Conservation (phyloP, 2,797 vertebrate species). For the Galago senegalensis region DNA sequence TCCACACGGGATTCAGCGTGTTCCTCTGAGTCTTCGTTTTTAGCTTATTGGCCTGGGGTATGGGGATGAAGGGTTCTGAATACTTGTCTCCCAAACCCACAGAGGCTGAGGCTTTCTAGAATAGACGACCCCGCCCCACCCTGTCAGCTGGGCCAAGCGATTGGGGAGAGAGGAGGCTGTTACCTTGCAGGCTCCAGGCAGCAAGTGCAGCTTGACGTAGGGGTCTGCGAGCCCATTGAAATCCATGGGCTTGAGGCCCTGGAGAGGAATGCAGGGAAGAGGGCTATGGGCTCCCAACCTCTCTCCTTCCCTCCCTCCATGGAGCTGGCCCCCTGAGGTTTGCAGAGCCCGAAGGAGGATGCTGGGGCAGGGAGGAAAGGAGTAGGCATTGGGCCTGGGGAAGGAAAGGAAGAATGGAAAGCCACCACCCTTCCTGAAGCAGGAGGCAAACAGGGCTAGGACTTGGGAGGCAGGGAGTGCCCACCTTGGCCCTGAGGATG, state of each 20-base stretch:
- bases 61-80: conserved; percentile 76
- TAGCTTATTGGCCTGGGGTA: conserved; percentile 94
- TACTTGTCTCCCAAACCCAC: neutral
- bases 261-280: neutral
- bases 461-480: neutral
- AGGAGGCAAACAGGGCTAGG: neutral
- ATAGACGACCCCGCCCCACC: neutral
- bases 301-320: neutral
- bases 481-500: conserved; percentile 94
- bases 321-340: neutral
- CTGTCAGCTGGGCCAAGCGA: neutral
- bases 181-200: conserved; percentile 96
- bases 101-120: too few relatives aligned
- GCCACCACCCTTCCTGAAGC: neutral
- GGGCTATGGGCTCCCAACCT: neutral
- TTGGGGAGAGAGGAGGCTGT: neutral
- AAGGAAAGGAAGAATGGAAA: neutral
- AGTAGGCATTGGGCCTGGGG: neutral
- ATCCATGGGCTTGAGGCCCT: conserved; percentile 97
- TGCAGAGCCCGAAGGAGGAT: neutral
- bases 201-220: conserved; percentile 95
- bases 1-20: conserved; percentile 95
- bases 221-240: conserved; percentile 96
- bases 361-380: neutral
- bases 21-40: conserved; percentile 96